A percentile compares a stretch with the other conserved stretches of the same genome.
phyloP scores from a whole-genome alignment of 2,113 vertebrate genomes.

The Narcine bancroftii region DNA sequence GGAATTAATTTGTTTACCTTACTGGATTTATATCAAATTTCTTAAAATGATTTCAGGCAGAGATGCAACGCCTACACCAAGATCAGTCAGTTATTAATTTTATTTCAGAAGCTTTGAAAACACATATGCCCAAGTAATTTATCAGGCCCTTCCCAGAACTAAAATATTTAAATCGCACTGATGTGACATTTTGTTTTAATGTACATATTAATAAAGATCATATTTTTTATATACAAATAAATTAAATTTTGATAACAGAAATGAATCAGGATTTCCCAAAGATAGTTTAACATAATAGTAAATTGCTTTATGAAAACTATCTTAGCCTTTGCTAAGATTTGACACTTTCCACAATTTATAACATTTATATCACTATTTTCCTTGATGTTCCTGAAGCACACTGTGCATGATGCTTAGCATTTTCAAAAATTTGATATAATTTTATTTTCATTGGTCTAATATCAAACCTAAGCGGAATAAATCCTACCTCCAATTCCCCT shows the following conservation, averaged over 20 bases:
- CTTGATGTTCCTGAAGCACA: not conserved
- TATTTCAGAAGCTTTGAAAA: not conserved
- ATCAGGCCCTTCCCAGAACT: not conserved
- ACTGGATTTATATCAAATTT: not conserved
- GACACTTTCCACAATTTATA: too few relatives aligned
- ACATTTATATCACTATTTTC: not conserved
- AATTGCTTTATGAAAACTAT: too few relatives aligned
- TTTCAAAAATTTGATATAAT: not conserved
- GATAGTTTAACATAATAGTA: not conserved
- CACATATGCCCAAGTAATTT: not conserved
- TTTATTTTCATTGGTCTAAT: not conserved
- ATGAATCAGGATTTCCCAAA: not conserved
- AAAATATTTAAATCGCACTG: not conserved
- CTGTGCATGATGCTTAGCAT: not conserved
- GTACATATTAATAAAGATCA: not conserved
- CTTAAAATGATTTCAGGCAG: not conserved
- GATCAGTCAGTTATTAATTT: not conserved
- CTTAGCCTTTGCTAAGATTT: too few relatives aligned
- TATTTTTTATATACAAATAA: not conserved
- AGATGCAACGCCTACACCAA: not conserved
- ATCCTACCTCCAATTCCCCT: not conserved
- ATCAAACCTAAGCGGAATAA: not conserved
- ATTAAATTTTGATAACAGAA: not conserved
- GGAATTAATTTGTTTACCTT: not conserved
- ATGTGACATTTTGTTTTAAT: not conserved